Base-by-base conservation (phyloP, 2,888 invertebrate genomes). In the Eudasyphora cyanicolor region DNA sequence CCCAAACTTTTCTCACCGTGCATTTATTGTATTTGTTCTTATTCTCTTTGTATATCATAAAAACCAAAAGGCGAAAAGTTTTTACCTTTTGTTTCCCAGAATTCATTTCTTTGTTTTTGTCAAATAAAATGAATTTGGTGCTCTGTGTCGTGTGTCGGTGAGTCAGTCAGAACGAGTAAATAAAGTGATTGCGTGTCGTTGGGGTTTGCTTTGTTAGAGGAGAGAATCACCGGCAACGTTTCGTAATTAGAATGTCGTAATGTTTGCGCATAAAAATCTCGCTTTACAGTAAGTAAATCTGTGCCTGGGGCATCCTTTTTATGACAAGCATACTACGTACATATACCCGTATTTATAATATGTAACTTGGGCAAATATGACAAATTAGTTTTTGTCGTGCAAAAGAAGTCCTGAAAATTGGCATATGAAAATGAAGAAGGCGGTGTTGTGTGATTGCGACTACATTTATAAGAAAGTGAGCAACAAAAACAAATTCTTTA, bases 211-310 rank as follows among this genome's bases (percentile, higher is more conserved):
- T 62, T 29, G 62, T 5, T 62, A 17, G n/a, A n/a, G 57, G 27
- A 57, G 32, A n/a, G n/a, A n/a, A n/a, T n/a, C n/a, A n/a, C n/a
- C n/a, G n/a, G n/a, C n/a, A n/a, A n/a, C n/a, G n/a, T n/a, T n/a
- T n/a, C n/a, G n/a, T 62, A 62, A 62, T 62, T 62, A 62, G 17
- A 62, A 62, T 62, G 62, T 62, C 62, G 62, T 32, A 62, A 32
- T 62, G 17, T 62, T 62, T 62, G 32, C 62, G 17, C 14, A 29
- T n/a, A n/a, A 27, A 60, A 38, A 35, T 6, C 35, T 35, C 8
- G 14, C 38, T 38, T n/a, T 38, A 38, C 38, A 8, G n/a, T n/a
- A n/a, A n/a, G n/a, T n/a, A n/a, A n/a, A 35, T 35, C 6, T 35
- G 35, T 8, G 8, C 35, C 4, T 35, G 38, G 14, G 38, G 8